Evolutionary conservation across 2,797 vertebrate species (phyloP).

Genomic region (Pteronotus mesoamericanus): DNA sequence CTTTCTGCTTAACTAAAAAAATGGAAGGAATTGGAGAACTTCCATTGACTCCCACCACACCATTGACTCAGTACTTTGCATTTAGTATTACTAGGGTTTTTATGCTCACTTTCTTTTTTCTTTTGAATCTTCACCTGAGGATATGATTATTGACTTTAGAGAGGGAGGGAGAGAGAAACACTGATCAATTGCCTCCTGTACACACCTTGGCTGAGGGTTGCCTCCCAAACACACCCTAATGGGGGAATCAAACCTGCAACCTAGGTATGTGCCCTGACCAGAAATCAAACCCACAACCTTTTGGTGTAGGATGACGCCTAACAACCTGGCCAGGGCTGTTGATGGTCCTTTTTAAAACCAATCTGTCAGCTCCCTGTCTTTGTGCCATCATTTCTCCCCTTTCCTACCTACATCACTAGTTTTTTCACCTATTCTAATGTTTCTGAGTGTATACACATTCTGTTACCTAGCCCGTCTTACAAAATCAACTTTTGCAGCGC

Average conservation of each 20-base stretch:
- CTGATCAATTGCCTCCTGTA: neutral
- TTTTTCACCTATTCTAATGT: neutral
- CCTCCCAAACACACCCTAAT: too few species aligned
- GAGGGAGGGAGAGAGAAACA: neutral
- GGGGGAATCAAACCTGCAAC: neutral
- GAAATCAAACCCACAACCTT: too few species aligned
- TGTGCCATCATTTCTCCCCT: neutral
- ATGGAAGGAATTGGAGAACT: conserved; percentile 12
- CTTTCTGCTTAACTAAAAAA: conserved; percentile 45
- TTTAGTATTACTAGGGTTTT: too few species aligned
- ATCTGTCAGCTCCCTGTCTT: neutral
- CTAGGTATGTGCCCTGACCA: too few species aligned
- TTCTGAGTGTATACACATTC: neutral
- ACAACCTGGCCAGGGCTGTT: neutral
- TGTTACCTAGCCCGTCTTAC: neutral
- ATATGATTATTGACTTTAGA: neutral
- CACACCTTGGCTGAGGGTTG: too few species aligned
- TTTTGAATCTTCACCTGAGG: too few species aligned
- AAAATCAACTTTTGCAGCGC: neutral
- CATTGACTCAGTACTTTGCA: neutral
- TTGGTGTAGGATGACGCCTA: too few species aligned
- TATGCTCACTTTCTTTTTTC: too few species aligned
- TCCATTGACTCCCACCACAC: neutral
- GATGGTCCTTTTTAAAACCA: neutral
- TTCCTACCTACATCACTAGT: neutral